Conservation (phyloP, 2,797 vertebrate species). For the Apogon talboti region DNA sequence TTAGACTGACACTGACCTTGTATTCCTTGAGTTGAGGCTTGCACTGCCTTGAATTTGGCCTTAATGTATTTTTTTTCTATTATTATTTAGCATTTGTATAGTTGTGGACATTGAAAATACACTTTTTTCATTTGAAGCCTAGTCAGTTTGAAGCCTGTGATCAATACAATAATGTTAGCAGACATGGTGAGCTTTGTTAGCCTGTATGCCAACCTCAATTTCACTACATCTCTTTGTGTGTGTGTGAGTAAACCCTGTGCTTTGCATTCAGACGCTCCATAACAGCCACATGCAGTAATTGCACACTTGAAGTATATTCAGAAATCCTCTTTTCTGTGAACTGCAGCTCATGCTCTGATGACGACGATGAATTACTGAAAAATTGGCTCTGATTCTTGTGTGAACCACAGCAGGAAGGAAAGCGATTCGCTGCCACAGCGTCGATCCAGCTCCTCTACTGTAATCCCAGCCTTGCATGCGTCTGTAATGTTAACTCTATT, state of each 20-base stretch:
- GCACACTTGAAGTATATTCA: slow-evolving; percentile 6
- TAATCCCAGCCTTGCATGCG: slow-evolving; percentile 69
- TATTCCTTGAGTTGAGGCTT: slow-evolving; percentile 37
- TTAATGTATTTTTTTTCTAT: slow-evolving; percentile 33
- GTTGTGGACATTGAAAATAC: slow-evolving; percentile 56
- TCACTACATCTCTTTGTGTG: slow-evolving; percentile 1
- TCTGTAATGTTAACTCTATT: slow-evolving; percentile 72
- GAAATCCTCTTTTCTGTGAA: slow-evolving; percentile 32
- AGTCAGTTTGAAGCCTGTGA: slow-evolving; percentile 16
- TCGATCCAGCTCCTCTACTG: slow-evolving; percentile 60
- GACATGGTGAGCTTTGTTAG: neutral
- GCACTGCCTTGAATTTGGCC: slow-evolving; percentile 49
- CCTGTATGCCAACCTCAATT: neutral
- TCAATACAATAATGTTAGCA: slow-evolving; percentile 3
- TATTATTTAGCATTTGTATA: slow-evolving; percentile 49
- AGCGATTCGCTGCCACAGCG: slow-evolving; percentile 43
- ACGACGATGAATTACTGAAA: slow-evolving; percentile 30
- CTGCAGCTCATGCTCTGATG: slow-evolving; percentile 32
- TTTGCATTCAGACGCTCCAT: neutral
- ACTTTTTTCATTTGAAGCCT: slow-evolving; percentile 45
- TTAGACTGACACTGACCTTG: slow-evolving; percentile 14
- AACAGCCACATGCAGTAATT: slow-evolving; percentile 3
- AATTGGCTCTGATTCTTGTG: slow-evolving; percentile 40
- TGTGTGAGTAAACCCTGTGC: neutral
- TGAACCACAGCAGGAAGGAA: slow-evolving; percentile 63